Evolutionary conservation across 2,797 vertebrate genomes (phyloP).

Genomic region (Malacoraja senta): DNA sequence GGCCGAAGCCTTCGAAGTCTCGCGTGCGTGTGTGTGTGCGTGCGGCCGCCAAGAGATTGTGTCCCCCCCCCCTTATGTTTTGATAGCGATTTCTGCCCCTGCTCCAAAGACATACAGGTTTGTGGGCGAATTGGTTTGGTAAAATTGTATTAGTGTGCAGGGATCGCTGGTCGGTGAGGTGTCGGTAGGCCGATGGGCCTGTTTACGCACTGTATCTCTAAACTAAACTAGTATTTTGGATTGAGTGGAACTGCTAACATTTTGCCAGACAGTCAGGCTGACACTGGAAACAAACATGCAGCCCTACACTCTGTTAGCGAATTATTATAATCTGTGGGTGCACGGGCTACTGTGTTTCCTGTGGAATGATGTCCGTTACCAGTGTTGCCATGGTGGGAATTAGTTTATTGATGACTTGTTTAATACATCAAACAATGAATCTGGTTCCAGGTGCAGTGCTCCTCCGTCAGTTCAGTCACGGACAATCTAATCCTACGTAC

Average conservation of each 20-base stretch:
- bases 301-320: too few relatives aligned
- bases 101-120: too few relatives aligned
- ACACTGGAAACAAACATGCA: not conserved
- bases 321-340: not conserved
- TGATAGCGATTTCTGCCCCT: too few relatives aligned
- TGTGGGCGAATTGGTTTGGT: too few relatives aligned
- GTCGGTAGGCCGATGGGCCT: too few relatives aligned
- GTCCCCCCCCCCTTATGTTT: too few relatives aligned
- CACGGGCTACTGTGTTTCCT: not conserved
- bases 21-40: too few relatives aligned
- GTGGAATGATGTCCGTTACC: not conserved
- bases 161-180: too few relatives aligned
- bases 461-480: conserved; percentile 56
- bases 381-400: not conserved
- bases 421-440: not conserved
- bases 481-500: conserved; percentile 56
- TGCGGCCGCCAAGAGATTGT: too few relatives aligned
- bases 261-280: not conserved
- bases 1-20: too few relatives aligned
- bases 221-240: not conserved
- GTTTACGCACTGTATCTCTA: too few relatives aligned
- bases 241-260: not conserved
- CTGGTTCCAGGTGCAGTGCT: conserved; percentile 50
- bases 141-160: too few relatives aligned
- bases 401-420: not conserved